phyloP scores from a whole-genome alignment of 2,113 vertebrate genomes.

The Engraulis encrasicolus region DNA sequence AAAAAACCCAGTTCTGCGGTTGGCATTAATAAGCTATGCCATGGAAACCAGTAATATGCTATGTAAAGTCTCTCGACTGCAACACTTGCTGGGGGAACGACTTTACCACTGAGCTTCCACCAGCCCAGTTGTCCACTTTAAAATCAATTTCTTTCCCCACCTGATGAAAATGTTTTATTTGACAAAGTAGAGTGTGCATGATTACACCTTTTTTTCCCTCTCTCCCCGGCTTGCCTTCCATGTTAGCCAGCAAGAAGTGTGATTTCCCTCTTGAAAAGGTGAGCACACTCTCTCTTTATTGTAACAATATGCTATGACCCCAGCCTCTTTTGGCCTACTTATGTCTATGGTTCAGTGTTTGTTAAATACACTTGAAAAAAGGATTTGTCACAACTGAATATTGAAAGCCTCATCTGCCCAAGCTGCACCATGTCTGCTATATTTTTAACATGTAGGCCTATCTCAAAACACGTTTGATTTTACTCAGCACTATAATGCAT shows the following conservation, averaged over 20 bases:
- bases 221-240: not conserved
- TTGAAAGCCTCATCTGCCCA: not conserved
- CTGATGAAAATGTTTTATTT: not conserved
- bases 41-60: not conserved
- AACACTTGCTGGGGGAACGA: not conserved
- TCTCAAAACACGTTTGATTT: not conserved
- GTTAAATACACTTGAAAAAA: not conserved
- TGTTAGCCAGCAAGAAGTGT: not conserved
- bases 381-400: not conserved
- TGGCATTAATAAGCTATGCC: not conserved
- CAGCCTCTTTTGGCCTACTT: not conserved
- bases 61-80: not conserved
- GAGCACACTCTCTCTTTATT: not conserved
- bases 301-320: not conserved
- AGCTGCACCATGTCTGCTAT: not conserved
- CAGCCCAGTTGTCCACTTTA: not conserved
- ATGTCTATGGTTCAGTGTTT: not conserved
- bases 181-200: not conserved
- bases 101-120: not conserved
- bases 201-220: not conserved
- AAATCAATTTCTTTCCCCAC: not conserved
- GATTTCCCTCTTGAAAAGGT: conserved; percentile 2
- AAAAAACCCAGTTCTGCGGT: not conserved
- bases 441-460: not conserved
- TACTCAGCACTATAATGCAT: not conserved